Evolutionary conservation across 2,113 vertebrate genomes (phyloP).

Genomic region (Thunnus maccoyii): DNA sequence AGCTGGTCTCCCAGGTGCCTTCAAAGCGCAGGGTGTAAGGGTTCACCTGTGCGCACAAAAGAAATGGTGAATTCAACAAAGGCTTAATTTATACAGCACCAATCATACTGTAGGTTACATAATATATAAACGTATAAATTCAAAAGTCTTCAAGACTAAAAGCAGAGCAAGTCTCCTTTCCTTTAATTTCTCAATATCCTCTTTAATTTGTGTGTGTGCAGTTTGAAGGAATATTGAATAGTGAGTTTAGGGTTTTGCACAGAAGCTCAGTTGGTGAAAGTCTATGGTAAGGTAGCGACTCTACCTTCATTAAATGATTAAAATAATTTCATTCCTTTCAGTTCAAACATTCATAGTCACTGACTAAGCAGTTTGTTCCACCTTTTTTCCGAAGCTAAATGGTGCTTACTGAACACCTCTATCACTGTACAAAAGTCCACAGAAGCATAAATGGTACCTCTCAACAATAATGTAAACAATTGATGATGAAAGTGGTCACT

Average conservation of each 20-base stretch:
- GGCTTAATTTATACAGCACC: background rate
- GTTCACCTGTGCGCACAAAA: constrained; percentile 84
- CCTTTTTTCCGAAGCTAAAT: too few relatives aligned
- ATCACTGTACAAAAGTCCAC: too few relatives aligned
- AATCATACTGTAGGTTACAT: background rate
- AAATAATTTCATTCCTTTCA: too few relatives aligned
- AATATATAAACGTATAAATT: too few relatives aligned
- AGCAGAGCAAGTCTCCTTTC: background rate
- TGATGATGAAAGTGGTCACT: constrained; percentile 52
- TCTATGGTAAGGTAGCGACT: background rate
- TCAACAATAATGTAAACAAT: constrained; percentile 16
- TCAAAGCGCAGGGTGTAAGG: constrained; percentile 96
- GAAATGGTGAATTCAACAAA: background rate
- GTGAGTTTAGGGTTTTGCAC: background rate
- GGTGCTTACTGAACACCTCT: too few relatives aligned
- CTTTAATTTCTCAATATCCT: background rate
- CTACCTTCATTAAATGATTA: too few relatives aligned
- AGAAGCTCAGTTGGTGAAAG: background rate
- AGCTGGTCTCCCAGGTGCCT: constrained; percentile 95
- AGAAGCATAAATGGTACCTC: background rate
- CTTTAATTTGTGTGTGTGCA: background rate
- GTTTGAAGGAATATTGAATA: background rate
- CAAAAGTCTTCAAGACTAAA: background rate
- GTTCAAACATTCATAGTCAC: too few relatives aligned
- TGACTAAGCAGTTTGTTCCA: too few relatives aligned